Base-by-base conservation (phyloP, 1,140 invertebrate species). In the Chionoecetes opilio region DNA sequence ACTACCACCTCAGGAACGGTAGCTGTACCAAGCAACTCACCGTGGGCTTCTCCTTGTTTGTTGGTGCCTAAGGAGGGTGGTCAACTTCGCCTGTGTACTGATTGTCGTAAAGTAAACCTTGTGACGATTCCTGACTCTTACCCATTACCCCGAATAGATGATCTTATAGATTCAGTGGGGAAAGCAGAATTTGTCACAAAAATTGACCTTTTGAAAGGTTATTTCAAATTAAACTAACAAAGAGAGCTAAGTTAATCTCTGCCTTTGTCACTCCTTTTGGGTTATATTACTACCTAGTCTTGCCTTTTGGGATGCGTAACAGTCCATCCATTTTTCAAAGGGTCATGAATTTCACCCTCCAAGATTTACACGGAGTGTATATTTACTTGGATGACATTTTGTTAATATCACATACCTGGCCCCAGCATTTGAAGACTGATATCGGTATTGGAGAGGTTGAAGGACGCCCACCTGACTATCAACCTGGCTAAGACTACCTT, bases 171-270 rank as follows among this genome's bases (percentile, higher is more conserved):
- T 46, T n/a, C n/a, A 14, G 14, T 5, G 41, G 87, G 87, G 2
- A 37, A 37, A 37, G 87, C 87, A 9, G 9, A 11, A 37, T 89
- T 89, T 37, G 8, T 89, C 3, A 37, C 87, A 34, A 89, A 89
- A 32, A 37, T 89, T 9, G 87, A 89, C 37, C 14, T 89, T 2
- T 26, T 89, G 87, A 89, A 89, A n/a, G 87, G 35, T 1, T 89
- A 38, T 38, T n/a, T 21, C 87, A 46, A 46, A 46, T 46, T 14
- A 5, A 5, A 5, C 41, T 46, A 5, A 46, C 41, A 46, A 46
- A n/a, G n/a, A 14, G 14, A 5, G 41, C 41, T 14, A 5, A 46
- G 14, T 5, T 38, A 26, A 38, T 38, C 3, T 89, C 87, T 0
- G 53, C 53, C 3, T 75, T 75, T 21, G 26, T 75, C 21, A 21